Base-by-base conservation (phyloP, 2,888 invertebrate genomes). In the Pheosia gnoma region DNA sequence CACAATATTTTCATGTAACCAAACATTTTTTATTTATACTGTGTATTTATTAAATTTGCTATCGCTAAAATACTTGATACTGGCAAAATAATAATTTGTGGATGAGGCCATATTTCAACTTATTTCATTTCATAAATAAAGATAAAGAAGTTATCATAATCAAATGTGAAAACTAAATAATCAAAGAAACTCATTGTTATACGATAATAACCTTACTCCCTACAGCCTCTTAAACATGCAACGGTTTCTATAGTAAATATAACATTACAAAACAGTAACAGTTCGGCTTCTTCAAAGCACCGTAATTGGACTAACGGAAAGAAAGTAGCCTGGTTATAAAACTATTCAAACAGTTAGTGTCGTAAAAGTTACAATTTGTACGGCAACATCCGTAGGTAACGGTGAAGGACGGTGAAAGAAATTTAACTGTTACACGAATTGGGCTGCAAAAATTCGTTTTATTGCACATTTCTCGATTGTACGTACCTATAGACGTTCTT, bases 301-400 rank as follows among this genome's bases (percentile, higher is more conserved):
- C 74, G 72, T 82, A 89, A 89, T 83, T 88, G 78, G 86, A 66
- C 81, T 92, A 88, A 88, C 88, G 86, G 88, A 83, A 87, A 87
- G 88, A 89, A 89, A 89, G 89, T 88, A 88, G 87, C 86, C 55
- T 58, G 71, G 89, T 88, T 87, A 87, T 84, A 87, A 86, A 87
- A 77, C 73, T 78, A 68, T 83, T 78, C 71, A 75, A 78, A 80
- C 76, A 66, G 78, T 77, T 74, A 70, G 54, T 47, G 75, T 72
- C 79, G 80, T 86, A 87, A 87, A 87, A 71, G 70, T 70, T 77
- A 71, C 70, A 71, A 65, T 70, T 66, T 68, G 71, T 75, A 74
- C 78, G 70, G 78, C 80, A 77, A 55, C 56, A 49, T 25, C 49
- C 37, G 7, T 45, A 56, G 56, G 25, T 80, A 79, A 79, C 79